Evolutionary conservation across 2,113 vertebrate genomes (phyloP).

Genomic region (Corythaixoides concolor): DNA sequence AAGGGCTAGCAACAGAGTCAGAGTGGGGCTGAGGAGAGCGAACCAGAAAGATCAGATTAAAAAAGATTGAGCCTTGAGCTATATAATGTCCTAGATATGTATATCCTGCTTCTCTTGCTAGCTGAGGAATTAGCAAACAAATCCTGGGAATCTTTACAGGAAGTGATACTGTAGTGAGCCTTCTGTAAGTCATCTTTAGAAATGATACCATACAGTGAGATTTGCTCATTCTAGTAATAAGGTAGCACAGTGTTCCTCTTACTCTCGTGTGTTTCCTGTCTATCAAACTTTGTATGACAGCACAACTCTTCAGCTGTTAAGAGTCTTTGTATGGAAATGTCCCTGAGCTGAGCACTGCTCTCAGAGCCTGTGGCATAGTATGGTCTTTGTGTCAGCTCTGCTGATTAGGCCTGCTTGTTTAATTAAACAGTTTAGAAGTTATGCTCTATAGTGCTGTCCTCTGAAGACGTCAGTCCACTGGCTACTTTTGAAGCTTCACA

Average conservation of each 20-base stretch:
- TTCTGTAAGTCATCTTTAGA: background rate
- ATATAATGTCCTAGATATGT: background rate
- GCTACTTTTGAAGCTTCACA: background rate
- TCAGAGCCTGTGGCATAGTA: background rate
- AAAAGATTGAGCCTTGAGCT: background rate
- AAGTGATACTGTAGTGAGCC: background rate
- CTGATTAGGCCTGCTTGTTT: background rate
- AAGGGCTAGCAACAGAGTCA: background rate
- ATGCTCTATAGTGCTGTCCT: background rate
- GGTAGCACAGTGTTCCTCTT: background rate
- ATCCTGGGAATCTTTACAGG: background rate
- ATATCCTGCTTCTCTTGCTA: background rate
- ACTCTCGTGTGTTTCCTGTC: background rate
- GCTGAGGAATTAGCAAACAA: background rate
- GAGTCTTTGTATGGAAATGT: background rate
- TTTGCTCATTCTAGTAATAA: background rate
- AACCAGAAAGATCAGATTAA: background rate
- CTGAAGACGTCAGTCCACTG: background rate
- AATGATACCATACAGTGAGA: fast-evolving
- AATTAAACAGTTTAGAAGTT: background rate
- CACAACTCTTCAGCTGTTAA: background rate
- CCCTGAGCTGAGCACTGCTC: background rate
- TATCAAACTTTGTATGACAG: background rate
- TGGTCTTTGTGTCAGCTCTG: background rate
- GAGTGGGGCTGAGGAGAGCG: background rate